Conservation (phyloP, 2,888 invertebrate species). For the Odontothrips loti region DNA sequence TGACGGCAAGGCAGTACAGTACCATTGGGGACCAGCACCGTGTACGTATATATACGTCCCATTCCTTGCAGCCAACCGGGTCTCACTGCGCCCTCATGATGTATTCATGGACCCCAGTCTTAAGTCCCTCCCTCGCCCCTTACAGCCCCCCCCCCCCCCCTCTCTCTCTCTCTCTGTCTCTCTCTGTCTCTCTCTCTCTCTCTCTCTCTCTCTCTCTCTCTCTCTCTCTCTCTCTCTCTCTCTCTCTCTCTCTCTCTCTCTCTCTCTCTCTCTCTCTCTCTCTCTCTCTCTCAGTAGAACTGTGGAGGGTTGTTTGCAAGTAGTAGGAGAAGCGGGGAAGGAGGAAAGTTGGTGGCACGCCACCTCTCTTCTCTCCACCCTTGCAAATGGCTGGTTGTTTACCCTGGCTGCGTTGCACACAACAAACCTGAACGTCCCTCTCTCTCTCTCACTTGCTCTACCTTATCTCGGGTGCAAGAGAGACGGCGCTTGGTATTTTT, state of each 20-base stretch:
- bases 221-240: slow-evolving; percentile 27
- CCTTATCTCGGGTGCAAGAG: neutral
- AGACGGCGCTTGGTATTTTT: neutral
- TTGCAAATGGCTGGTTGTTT: slow-evolving; percentile 26
- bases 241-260: slow-evolving; percentile 37
- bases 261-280: slow-evolving; percentile 37
- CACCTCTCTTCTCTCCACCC: slow-evolving; percentile 35
- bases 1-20: no score
- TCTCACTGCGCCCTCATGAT: slow-evolving; percentile 27
- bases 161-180: slow-evolving; percentile 36
- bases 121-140: slow-evolving; percentile 30
- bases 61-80: neutral
- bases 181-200: slow-evolving; percentile 32
- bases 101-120: slow-evolving; percentile 33
- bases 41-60: neutral
- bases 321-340: neutral
- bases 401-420: neutral
- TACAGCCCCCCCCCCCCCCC: slow-evolving; percentile 35
- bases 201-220: slow-evolving; percentile 36
- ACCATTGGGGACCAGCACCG: neutral
- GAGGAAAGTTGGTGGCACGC: slow-evolving; percentile 13
- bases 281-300: slow-evolving; percentile 2
- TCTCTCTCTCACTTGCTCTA: neutral
- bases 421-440: neutral
- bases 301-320: slow-evolving; percentile 22